Conservation (phyloP, 1,140 invertebrate species). For the Octopus sinensis region DNA sequence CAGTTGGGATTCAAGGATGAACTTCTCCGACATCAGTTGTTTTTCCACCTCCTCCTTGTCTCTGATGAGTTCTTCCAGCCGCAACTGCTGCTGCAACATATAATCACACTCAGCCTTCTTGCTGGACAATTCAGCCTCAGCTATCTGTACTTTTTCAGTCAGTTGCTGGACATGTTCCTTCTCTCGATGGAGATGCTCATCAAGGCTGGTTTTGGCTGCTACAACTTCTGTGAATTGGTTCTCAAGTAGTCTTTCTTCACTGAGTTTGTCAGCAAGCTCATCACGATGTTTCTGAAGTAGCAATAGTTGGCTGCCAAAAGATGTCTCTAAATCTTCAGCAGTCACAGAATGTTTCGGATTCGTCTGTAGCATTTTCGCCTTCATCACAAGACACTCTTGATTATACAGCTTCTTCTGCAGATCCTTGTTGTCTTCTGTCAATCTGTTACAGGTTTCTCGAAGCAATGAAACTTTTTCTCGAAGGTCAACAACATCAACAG, state of each 20-base stretch:
- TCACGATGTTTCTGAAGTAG: constrained; percentile 46
- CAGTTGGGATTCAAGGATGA: constrained; percentile 46
- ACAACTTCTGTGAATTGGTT: constrained; percentile 27
- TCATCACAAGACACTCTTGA: constrained; percentile 40
- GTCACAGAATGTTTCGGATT: constrained; percentile 21
- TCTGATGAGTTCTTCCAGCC: constrained; percentile 43
- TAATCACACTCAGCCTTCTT: constrained; percentile 34
- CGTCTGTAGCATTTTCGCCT: constrained; percentile 29
- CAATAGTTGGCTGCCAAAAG: constrained; percentile 42
- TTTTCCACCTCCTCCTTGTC: constrained; percentile 46
- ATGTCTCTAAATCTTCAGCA: constrained; percentile 24
- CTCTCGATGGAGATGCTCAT: constrained; percentile 38
- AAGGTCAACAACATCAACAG: constrained; percentile 27
- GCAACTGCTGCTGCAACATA: constrained; percentile 31
- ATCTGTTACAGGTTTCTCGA: constrained; percentile 38
- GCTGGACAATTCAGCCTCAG: constrained; percentile 33
- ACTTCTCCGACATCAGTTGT: constrained; percentile 48
- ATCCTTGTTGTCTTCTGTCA: constrained; percentile 40
- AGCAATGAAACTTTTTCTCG: constrained; percentile 34
- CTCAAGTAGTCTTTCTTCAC: constrained; percentile 30
- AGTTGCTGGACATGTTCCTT: constrained; percentile 32
- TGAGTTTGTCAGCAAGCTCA: constrained; percentile 40
- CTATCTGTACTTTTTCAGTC: constrained; percentile 30
- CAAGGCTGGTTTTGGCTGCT: constrained; percentile 32
- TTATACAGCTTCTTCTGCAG: constrained; percentile 38